Base-by-base conservation (phyloP, 1,140 invertebrate species). In the Drosophila triauraria region DNA sequence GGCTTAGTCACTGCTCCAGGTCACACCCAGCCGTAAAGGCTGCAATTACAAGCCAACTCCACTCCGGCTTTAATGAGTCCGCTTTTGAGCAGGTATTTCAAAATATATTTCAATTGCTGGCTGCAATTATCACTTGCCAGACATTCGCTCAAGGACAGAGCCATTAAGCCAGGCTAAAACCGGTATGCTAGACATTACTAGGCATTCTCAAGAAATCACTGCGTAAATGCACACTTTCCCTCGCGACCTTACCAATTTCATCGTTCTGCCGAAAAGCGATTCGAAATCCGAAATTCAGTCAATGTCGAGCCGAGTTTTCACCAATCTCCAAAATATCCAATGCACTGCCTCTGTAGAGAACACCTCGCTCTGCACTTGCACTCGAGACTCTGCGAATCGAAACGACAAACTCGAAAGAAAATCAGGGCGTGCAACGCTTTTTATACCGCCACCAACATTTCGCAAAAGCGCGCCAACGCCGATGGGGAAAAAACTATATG, bases 371-470 rank as follows among this genome's bases (percentile, higher is more conserved):
- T 84, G 86, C 91, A 91, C 91, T 91, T 88, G 81, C 86, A 92
- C 91, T 68, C 86, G 82, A 91, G 88, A 91, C 91, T 92, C 88
- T 86, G 82, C 81, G 86, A 85, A 91, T 83, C 81, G 83, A 90
- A 86, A 91, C 88, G 77, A 91, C 88, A 84, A 69, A 92, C 91
- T 92, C 91, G 91, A 92, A 92, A 92, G 91, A 92, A 92, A 92
- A 91, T 87, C 91, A 82, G 88, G 79, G 85, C 78, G 91, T 92
- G 78, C 88, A 82, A 91, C 75, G 91, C 91, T 87, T 92, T 78
- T 92, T 92, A 92, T 92, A 92, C 88, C 91, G 75, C 87, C 57
- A 76, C 40, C 76, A 76, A 75, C 80, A 68, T 60, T 84, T 85
- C 81, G 78, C 80, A 70, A 76, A 82, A 38, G 57, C 67, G 70